Conservation (phyloP, 2,113 vertebrate genomes). For the Craseonycteris thonglongyai region DNA sequence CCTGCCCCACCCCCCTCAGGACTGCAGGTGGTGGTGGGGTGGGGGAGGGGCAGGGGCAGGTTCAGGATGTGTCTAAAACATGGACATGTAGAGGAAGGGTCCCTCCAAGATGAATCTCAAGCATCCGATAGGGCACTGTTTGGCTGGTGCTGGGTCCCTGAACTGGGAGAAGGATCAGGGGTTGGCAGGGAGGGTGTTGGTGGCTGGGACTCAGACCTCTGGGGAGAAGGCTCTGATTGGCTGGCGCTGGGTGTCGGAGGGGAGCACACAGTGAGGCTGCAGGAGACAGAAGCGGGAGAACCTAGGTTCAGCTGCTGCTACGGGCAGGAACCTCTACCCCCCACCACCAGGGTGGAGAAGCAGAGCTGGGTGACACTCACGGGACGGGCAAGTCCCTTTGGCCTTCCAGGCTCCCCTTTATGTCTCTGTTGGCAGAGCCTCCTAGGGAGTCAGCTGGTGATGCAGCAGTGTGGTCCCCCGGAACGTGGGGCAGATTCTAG, state of each 20-base stretch:
- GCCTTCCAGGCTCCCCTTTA: neutral
- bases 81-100: neutral
- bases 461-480: neutral
- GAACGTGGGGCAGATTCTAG: neutral
- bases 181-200: no score
- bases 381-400: neutral
- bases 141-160: neutral
- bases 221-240: neutral
- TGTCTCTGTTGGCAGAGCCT: neutral
- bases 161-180: neutral
- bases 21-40: no score
- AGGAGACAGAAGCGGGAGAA: neutral
- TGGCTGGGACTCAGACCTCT: neutral
- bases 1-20: accelerated
- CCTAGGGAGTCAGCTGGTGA: neutral
- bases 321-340: accelerated
- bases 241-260: no score
- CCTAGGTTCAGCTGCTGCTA: neutral
- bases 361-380: neutral
- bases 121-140: no score
- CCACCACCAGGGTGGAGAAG: no score
- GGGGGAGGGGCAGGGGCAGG: no score
- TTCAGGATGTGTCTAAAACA: accelerated
- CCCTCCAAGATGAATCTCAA: neutral
- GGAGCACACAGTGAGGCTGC: neutral